Base-by-base conservation (phyloP, 1,140 invertebrate species). In the Protaetia brevitarsis region DNA sequence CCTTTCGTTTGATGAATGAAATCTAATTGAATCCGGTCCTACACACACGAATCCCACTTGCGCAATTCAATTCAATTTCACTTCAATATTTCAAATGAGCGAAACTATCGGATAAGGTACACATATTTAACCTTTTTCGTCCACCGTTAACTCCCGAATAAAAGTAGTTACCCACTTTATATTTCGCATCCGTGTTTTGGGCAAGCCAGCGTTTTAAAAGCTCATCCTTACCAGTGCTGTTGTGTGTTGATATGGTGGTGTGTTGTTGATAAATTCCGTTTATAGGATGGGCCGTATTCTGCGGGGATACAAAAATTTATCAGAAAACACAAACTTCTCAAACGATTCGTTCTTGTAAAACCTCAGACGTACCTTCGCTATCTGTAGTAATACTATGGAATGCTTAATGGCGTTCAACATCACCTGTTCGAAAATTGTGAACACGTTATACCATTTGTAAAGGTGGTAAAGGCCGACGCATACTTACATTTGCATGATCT, bases 371-470 rank as follows among this genome's bases (percentile, higher is more conserved):
- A 95, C 93, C 88, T 98, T 98, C 67, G 95, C 93, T 80, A 98
- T 97, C 87, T 98, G 96, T 72, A 99, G 84, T 72, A 96, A 87
- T 64, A 98, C 94, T 82, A 99, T 98, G 69, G 95, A 93, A 84
- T 98, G 96, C 82, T 98, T 98, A 69, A 98, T 92, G 71, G 93
- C 89, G 82, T 96, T 93, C 77, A 96, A 84, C 87, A 95, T 92
- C 68, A 85, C 87, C 89, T 93, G 82, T 56, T 81, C 41, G 16
- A 45, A 19, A 45, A 45, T 34, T 34, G 31, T 34, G 7, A 45
- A 21, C 41, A 45, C 41, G 23, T 45, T 58, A 11, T 5, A 28
- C 28, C 29, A 2, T 58, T 28, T 11, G 28, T 16, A 28, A 58
- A 58, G 7, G 23, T 10, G 28, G 34, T 59, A 28, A 30, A 57